These are phyloP conservation scores for Chaetodon auriga DNA, from an alignment of 2,113 vertebrate genomes.

Conservation along the genomic window DNA sequence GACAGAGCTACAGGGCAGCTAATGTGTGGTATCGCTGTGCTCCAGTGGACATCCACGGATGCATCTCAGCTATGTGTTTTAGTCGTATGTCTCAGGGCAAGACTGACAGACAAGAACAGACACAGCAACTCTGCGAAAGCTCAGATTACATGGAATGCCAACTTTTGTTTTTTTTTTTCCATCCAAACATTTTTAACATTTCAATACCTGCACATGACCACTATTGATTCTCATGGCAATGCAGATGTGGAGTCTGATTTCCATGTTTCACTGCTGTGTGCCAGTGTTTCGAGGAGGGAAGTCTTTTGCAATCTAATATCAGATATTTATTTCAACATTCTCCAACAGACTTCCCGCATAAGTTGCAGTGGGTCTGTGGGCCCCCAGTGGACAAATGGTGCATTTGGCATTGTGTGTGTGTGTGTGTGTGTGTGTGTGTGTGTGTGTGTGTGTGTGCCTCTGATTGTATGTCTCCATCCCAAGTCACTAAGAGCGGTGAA, in stretches of 20 bases:
- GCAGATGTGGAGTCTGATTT: neutral
- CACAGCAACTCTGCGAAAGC: neutral
- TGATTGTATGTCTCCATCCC: neutral
- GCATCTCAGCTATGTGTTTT: neutral
- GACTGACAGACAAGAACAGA: too few species aligned
- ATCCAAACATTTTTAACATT: too few species aligned
- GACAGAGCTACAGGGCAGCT: neutral
- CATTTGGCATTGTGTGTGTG: too few species aligned
- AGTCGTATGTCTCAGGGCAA: neutral
- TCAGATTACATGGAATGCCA: too few species aligned
- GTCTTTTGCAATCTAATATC: neutral
- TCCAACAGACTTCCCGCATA: neutral
- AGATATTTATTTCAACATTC: neutral
- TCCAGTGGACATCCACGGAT: neutral
- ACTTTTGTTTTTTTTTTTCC: too few species aligned
- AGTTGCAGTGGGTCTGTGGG: neutral
- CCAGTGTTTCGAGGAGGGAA: neutral
- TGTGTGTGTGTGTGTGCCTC: neutral
- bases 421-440: slow-evolving; percentile 2
- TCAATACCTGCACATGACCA: too few species aligned
- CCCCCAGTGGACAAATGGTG: neutral
- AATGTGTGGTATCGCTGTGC: neutral
- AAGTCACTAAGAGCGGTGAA: slow-evolving; percentile 4
- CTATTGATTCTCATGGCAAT: neutral
- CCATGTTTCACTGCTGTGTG: neutral